Evolutionary conservation across 2,888 invertebrate genomes (phyloP), one percentile per base, ranked within the genome.

Genomic region (Spilosoma lubricipeda): DNA sequence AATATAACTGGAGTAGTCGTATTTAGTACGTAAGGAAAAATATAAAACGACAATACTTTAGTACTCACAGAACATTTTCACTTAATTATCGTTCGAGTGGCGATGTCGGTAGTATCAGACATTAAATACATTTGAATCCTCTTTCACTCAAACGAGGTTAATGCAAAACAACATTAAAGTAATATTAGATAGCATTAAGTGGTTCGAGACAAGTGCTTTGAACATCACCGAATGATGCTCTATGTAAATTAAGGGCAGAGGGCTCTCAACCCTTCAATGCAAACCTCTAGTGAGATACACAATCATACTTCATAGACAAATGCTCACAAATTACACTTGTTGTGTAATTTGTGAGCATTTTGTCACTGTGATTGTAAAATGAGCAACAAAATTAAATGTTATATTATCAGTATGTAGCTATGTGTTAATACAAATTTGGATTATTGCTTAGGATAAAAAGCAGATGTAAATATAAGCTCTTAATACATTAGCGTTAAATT

Each of bases 111-210:
- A 72, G 76, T 81, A 73, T 76, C 76, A 70, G 63, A 65, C 74
- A 71, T 77, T 83, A 82, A 83, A 80, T 81, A 81, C 80, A 82
- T 85, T 85, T 80, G 77, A 83, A 85, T 86, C 82, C 77, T 74
- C 80, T 83, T 84, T 82, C 81, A 72, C 77, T 83, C 82, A 77
- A 80, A 77, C 72, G 80, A 72, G 77, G 84, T 83, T 83, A 80
- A 79, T 81, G 80, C 79, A 80, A 84, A 85, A 82, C 79, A 83
- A 84, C 85, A 87, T 88, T 88, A 85, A 83, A 84, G 85, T 85
- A 89, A 91, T 90, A 89, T 89, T 83, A 86, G 85, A 87, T 84
- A 87, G 85, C 86, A 87, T 86, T 88, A 89, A 90, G 89, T 89
- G 89, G 87, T 89, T 87, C 78, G 84, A 87, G 87, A 85, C 85